Base-by-base conservation (phyloP, 92 coral and sea anemone species). In the Bergia puertoricense region DNA sequence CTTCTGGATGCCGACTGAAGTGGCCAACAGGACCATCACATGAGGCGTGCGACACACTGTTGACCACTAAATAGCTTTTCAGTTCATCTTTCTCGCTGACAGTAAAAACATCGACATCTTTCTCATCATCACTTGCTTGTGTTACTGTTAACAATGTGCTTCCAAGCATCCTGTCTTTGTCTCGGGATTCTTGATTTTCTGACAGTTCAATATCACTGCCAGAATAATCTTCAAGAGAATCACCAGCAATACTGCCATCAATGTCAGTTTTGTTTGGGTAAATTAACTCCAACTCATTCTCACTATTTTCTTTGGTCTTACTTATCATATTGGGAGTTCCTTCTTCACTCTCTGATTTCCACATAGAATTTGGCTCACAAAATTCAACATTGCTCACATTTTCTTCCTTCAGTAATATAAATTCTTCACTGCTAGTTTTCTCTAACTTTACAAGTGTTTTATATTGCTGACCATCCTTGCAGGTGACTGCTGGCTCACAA, bases 1-100 rank as follows among this genome's bases (percentile, higher is more conserved):
- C 66, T 43, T 87, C 95, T 66, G 98, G 98, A 51, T 91, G 95
- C 5, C 91, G 86, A 57, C 95, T 93, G 45, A 91, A 91, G 84
- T 95, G 98, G 0, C 94, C 93, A 81, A 89, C 79, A 50, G 89
- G 79, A 59, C 90, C 90, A 68, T 82, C 90, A 40, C 78, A 65
- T 36, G 89, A 44, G 1, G 91, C 77, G 2, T 89, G 86, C 72
- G 88, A 89, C 39, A 91, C 86, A 44, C 92, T 86, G 62, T 86
- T 89, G 18, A 94, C 90, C 46, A 89, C 86, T 46, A 91, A 79
- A 41, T 54, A 76, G 36, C 85, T 78, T 22, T 77, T 80, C 68
- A 80, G 8, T 78, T 76, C 46, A 40, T 77, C 77, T 37, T 65
- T 87, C 67, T 76, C 54, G 6, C 62, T 7, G 38, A 82, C 86